Percentiles rank a stretch among this genome's conserved stretches.
Conservation (phyloP, 1,140 invertebrate species). For the Teleogryllus occipitalis region DNA sequence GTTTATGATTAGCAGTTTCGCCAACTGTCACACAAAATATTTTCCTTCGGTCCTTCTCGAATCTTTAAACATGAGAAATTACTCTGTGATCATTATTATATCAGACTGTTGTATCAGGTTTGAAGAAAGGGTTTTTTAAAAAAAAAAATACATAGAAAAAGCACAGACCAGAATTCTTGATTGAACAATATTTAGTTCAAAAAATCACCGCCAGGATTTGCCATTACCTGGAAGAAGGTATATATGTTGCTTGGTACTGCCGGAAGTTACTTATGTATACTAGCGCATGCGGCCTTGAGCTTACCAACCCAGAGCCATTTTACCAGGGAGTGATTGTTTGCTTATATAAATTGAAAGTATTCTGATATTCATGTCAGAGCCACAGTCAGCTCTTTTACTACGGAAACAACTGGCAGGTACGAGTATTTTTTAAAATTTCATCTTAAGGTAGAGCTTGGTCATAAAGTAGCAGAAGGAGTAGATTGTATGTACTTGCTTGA, state of each 20-base stretch:
- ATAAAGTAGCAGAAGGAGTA: background rate
- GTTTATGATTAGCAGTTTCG: background rate
- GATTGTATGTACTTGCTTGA: constrained; percentile 9
- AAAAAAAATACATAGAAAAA: background rate
- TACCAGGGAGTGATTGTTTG: constrained; percentile 18
- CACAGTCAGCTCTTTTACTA: constrained; percentile 88
- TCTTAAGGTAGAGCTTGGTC: background rate
- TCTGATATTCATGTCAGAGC: constrained; percentile 77
- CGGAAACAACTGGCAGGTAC: constrained; percentile 92
- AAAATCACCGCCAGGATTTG: background rate
- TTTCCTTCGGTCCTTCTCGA: background rate
- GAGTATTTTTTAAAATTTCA: constrained; percentile 13
- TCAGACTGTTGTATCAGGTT: background rate
- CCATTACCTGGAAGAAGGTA: constrained; percentile 3
- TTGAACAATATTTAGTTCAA: background rate
- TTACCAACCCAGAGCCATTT: constrained; percentile 18
- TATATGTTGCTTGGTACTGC: constrained; percentile 13
- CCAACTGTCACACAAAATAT: background rate
- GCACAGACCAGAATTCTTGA: background rate
- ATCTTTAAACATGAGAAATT: background rate
- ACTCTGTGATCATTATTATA: background rate
- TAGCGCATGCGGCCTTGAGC: constrained; percentile 20
- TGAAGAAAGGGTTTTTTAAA: background rate
- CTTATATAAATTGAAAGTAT: constrained; percentile 17
- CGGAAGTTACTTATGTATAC: constrained; percentile 14